Base-by-base conservation (phyloP, 2,797 vertebrate species). In the Danio albolineatus region DNA sequence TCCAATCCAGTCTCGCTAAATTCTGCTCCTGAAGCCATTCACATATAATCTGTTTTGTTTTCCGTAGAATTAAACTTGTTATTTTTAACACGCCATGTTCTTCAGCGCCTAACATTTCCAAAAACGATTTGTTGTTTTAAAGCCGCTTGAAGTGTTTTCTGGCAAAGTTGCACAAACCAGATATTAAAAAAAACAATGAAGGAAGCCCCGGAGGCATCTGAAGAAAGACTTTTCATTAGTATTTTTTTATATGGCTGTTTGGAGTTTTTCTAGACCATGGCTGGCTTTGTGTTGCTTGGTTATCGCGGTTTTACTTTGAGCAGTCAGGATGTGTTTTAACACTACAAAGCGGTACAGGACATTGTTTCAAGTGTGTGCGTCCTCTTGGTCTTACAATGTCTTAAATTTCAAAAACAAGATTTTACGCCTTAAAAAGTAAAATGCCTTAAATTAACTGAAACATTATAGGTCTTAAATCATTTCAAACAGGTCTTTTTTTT, bases 241-340 rank as follows among this genome's bases (percentile, higher is more conserved):
- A n/a, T n/a, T 61, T 54, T 49, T 73, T 76, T 73, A 14, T 73
- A 66, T 46, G 49, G 17, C 13, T 77, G 61, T 82, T 83, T 84
- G 56, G 51, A 74, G 80, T 53, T 6, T 76, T 64, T 65, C 79
- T 87, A 76, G 78, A 79, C 79, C 70, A 44, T 85, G 86, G 87
- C 76, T 70, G 54, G 36, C 62, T 53, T 79, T 76, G 80, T 36
- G 66, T 66, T 44, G 10, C 38, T 21, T 2, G 5, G 59, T 76
- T 69, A 41, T 54, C 57, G 57, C 46, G 60, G 48, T 54, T 67
- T 43, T 56, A 19, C 49, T 21, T 61, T 38, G 56, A 17, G 79
- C 7, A 28, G 12, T 7, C 17, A 66, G 73, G 44, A 44, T 60
- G 21, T 59, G 39, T 56, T 56, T n/a, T 57, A 44, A 44, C 51